Evolutionary conservation across 1,140 invertebrate genomes (phyloP).

Genomic region (Conus betulinus): DNA sequence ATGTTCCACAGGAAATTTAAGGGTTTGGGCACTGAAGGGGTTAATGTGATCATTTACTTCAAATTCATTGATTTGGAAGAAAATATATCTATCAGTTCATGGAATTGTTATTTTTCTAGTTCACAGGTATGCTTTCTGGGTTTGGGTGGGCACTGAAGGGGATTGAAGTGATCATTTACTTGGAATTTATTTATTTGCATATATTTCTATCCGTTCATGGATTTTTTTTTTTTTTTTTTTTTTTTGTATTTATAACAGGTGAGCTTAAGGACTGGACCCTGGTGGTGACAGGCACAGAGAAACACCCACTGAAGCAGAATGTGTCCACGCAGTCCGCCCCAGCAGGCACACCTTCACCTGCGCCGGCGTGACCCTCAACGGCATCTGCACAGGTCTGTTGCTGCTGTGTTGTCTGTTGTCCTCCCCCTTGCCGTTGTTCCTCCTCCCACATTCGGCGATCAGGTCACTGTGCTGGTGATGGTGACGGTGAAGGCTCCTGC

Average conservation of each 20-base stretch:
- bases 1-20: too few relatives aligned
- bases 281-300: constrained; percentile 62
- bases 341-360: constrained; percentile 54
- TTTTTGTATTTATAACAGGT: constrained; percentile 57
- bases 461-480: too few relatives aligned
- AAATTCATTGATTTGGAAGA: too few relatives aligned
- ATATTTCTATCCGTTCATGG: not conserved
- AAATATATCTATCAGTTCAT: too few relatives aligned
- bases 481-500: too few relatives aligned
- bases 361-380: constrained; percentile 64
- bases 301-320: constrained; percentile 62
- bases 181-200: not conserved
- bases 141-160: too few relatives aligned
- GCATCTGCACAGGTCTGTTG: constrained; percentile 70
- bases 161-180: too few relatives aligned
- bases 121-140: not conserved
- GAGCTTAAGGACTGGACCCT: constrained; percentile 69
- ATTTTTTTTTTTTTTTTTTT: not conserved
- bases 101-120: too few relatives aligned
- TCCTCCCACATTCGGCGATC: too few relatives aligned
- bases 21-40: too few relatives aligned
- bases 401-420: constrained; percentile 25
- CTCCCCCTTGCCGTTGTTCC: not conserved
- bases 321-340: constrained; percentile 36
- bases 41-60: not conserved